Evolutionary conservation across 2,113 vertebrate genomes (phyloP), one percentile per base, ranked within the genome.

Genomic region (Zosterops pallidus): DNA sequence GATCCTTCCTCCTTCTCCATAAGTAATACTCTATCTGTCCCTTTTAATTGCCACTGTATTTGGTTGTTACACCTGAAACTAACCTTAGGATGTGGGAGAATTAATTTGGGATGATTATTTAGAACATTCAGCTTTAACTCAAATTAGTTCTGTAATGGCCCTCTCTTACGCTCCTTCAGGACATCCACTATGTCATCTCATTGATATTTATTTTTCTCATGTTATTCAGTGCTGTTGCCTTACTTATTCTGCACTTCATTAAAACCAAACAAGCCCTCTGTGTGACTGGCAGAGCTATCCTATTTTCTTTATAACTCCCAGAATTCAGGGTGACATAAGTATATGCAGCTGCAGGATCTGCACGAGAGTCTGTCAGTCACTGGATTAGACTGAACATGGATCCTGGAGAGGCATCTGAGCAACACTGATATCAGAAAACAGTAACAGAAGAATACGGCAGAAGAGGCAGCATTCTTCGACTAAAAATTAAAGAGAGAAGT

Each of bases 251-350:
- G 28, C 41, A 44, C 47, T 67, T 76, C 46, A 56, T 75, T 39
- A 89, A 91, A 96, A 89, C 16, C 28, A 80, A 91, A 42, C 14
- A 59, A 89, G 16, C 7, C 25, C 9, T 82, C 35, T 68, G 19
- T 39, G 19, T 56, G 56, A 70, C n/a, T 81, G 81, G 22, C 20
- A 83, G 25, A 74, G 23, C 11, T 57, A 42, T 11, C 12, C 6
- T 82, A 5, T 87, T 82, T 92, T 85, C 52, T 35, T 72, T 37
- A 50, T 42, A 88, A 14, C 9, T 65, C 5, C 20, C 57, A 83
- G 50, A 87, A 85, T 91, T 87, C 39, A 85, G 86, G 59, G 15
- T 88, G 59, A 42, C 50, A 33, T 88, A 92, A 83, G 63, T 65
- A 89, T 65, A 83, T 67, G 63, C 75, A 94, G 53, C 85, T 80